Conservation (phyloP, 2,797 vertebrate genomes). For the Paedocypris micromegethes region DNA sequence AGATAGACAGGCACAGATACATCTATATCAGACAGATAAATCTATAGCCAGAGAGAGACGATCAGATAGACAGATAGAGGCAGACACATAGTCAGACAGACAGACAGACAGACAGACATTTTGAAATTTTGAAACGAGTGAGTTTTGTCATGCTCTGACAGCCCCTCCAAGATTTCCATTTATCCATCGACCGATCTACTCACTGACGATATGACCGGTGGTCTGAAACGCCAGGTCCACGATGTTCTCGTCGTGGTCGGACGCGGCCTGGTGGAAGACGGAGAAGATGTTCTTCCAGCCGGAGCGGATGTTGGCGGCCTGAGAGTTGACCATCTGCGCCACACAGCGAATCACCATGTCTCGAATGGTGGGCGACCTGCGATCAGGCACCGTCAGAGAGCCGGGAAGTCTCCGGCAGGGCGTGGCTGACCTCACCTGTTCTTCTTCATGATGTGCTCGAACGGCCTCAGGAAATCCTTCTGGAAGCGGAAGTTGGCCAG, state of each 20-base stretch:
- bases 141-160: not conserved
- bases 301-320: slow-evolving; percentile 89
- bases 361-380: slow-evolving; percentile 86
- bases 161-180: not conserved
- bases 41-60: too few relatives aligned
- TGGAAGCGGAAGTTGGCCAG: slow-evolving; percentile 96
- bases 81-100: too few relatives aligned
- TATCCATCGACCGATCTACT: slow-evolving; percentile 57
- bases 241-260: slow-evolving; percentile 87
- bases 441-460: slow-evolving; percentile 96
- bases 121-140: too few relatives aligned
- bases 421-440: slow-evolving; percentile 72
- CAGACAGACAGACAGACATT: too few relatives aligned
- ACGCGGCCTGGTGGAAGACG: slow-evolving; percentile 92
- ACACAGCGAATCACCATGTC: slow-evolving; percentile 96
- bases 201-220: slow-evolving; percentile 89
- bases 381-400: not conserved
- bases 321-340: slow-evolving; percentile 94
- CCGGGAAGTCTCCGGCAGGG: too few relatives aligned
- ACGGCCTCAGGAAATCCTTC: slow-evolving; percentile 92
- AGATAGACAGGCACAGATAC: too few relatives aligned
- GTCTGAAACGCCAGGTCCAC: slow-evolving; percentile 93
- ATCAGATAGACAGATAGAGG: too few relatives aligned
- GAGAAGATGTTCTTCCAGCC: slow-evolving; percentile 98
- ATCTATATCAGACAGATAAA: too few relatives aligned